Percentiles rank a stretch among this genome's conserved stretches.
phyloP scores from a whole-genome alignment of 2,888 invertebrate species.

The Mythimna pallens region DNA sequence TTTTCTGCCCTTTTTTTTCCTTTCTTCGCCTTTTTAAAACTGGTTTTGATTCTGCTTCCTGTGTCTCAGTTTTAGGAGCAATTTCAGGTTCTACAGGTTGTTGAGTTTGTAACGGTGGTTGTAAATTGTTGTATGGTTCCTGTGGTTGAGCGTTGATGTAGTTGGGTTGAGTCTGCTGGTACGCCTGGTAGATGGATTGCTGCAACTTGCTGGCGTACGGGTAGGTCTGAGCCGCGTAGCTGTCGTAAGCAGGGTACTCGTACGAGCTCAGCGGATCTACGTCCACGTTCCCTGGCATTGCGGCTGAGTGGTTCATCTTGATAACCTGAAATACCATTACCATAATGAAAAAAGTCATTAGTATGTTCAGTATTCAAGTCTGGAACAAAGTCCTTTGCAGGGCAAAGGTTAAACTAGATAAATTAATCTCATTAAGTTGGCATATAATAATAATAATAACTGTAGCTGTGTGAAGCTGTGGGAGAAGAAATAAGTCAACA shows the following conservation, averaged over 20 bases:
- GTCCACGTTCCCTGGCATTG: slow-evolving; percentile 63
- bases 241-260: slow-evolving; percentile 69
- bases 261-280: slow-evolving; percentile 80
- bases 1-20: slow-evolving; percentile 73
- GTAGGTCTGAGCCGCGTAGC: slow-evolving; percentile 57
- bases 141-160: slow-evolving; percentile 15
- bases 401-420: too few species aligned
- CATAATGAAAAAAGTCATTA: too few species aligned
- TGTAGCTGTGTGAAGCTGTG: too few species aligned
- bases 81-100: background rate
- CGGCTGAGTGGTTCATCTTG: slow-evolving; percentile 71
- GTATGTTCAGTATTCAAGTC: too few species aligned
- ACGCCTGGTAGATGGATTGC: slow-evolving; percentile 48
- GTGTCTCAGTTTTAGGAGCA: slow-evolving; percentile 21
- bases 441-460: too few species aligned
- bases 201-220: slow-evolving; percentile 65
- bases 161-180: slow-evolving; percentile 29
- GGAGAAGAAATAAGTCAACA: too few species aligned
- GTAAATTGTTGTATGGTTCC: slow-evolving; percentile 4
- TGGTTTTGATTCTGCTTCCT: slow-evolving; percentile 63
- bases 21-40: slow-evolving; percentile 55
- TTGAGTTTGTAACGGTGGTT: slow-evolving; percentile 17
- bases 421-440: too few species aligned
- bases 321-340: slow-evolving; percentile 12
- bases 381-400: too few species aligned